phyloP scores from a whole-genome alignment of 92 coral and sea anemone species.

The Muricea muricata region DNA sequence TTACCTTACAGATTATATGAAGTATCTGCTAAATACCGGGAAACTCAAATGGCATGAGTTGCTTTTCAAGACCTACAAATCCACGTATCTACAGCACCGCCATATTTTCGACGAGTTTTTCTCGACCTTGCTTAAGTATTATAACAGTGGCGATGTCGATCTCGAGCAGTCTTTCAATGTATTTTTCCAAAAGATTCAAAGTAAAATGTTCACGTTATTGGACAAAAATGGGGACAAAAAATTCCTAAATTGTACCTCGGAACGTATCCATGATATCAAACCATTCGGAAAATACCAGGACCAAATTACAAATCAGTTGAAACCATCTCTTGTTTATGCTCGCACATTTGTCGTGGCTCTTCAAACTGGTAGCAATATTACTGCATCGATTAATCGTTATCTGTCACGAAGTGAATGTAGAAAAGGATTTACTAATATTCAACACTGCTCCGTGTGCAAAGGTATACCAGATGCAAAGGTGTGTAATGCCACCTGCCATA shows the following conservation, averaged over 20 bases:
- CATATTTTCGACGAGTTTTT: slow-evolving; percentile 15
- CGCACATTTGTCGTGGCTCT: slow-evolving; percentile 16
- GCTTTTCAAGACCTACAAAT: slow-evolving; percentile 15
- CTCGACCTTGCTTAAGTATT: slow-evolving; percentile 12
- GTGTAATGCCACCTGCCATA: slow-evolving; percentile 22
- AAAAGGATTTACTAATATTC: slow-evolving; percentile 19
- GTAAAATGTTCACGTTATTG: slow-evolving; percentile 1
- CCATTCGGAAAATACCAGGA: slow-evolving; percentile 1
- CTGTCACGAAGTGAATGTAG: neutral
- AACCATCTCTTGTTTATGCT: neutral
- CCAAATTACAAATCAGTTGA: slow-evolving; percentile 17
- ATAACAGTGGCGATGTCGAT: neutral
- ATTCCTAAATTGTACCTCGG: slow-evolving; percentile 31
- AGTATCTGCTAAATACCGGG: neutral
- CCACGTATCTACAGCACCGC: slow-evolving; percentile 2
- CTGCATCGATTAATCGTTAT: neutral
- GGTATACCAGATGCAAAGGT: slow-evolving; percentile 20
- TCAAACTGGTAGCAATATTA: slow-evolving; percentile 10
- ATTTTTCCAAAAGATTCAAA: slow-evolving; percentile 9
- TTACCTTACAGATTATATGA: slow-evolving; percentile 19
- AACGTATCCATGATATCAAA: slow-evolving; percentile 1
- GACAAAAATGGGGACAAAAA: neutral
- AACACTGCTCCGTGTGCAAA: slow-evolving; percentile 10
- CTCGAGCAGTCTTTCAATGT: neutral
- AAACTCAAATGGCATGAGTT: slow-evolving; percentile 21